These are phyloP conservation scores for Gambusia holbrooki DNA, from an alignment of 2,113 vertebrate genomes.

Conservation along the genomic window DNA sequence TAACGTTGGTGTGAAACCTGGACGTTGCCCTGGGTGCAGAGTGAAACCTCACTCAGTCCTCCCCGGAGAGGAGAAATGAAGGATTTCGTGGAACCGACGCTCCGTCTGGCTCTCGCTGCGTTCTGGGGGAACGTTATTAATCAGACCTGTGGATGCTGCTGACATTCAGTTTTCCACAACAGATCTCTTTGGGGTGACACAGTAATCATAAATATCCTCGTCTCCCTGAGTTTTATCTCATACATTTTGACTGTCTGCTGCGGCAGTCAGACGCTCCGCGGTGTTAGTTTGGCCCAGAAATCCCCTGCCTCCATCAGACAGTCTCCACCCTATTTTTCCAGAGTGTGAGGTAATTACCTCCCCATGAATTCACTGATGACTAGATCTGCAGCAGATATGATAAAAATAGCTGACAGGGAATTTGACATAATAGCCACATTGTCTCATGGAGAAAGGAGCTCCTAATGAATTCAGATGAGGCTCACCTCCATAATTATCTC, in stretches of 20 bases:
- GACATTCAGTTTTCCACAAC: constrained; percentile 60
- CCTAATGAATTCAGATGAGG: constrained; percentile 71
- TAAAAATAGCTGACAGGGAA: constrained; percentile 79
- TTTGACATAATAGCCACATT: constrained; percentile 78
- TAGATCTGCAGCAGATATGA: constrained; percentile 68
- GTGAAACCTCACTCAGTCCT: neutral
- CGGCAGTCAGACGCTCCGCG: constrained; percentile 44
- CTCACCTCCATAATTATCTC: constrained; percentile 72
- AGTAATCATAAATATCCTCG: constrained; percentile 55
- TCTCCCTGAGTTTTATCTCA: constrained; percentile 55
- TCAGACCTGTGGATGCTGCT: constrained; percentile 53
- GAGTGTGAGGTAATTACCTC: constrained; percentile 69
- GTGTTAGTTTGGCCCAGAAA: constrained; percentile 46
- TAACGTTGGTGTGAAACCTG: neutral
- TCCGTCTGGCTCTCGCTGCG: constrained; percentile 33
- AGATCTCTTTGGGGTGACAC: constrained; percentile 54
- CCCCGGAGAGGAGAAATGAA: neutral
- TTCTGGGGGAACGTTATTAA: constrained; percentile 47
- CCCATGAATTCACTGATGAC: constrained; percentile 66
- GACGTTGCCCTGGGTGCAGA: neutral
- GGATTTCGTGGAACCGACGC: neutral
- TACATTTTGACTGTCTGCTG: constrained; percentile 44
- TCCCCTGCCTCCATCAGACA: constrained; percentile 23
- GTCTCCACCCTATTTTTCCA: constrained; percentile 53
- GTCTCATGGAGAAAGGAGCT: constrained; percentile 64